Evolutionary conservation across 2,113 vertebrate genomes (phyloP).

Genomic region (Oryzias curvinotus): DNA sequence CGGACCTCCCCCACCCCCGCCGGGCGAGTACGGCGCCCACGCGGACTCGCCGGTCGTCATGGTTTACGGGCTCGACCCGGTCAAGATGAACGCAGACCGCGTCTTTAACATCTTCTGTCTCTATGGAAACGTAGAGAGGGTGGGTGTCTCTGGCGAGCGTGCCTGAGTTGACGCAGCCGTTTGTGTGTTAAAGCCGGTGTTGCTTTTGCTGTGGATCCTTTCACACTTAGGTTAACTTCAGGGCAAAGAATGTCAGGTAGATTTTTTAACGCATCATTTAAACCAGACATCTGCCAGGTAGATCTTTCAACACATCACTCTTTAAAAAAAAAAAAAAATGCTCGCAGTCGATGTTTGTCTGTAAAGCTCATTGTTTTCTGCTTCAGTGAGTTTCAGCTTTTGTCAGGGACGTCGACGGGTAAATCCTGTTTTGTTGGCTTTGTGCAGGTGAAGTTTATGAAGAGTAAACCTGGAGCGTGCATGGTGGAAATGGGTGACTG

Average conservation of each 20-base stretch:
- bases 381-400: too few relatives aligned
- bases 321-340: too few relatives aligned
- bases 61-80: conserved; percentile 88
- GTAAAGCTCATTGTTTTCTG: neutral
- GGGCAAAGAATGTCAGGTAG: too few relatives aligned
- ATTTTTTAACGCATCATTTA: too few relatives aligned
- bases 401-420: neutral
- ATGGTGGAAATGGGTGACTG: conserved; percentile 98
- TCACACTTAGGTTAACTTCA: too few relatives aligned
- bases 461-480: conserved; percentile 92
- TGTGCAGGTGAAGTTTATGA: conserved; percentile 93
- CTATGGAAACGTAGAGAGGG: conserved; percentile 93
- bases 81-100: conserved; percentile 90
- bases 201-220: too few relatives aligned
- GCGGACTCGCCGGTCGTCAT: conserved; percentile 91
- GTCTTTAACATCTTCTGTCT: conserved; percentile 95
- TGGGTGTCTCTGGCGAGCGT: conserved; percentile 51
- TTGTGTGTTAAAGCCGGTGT: too few relatives aligned
- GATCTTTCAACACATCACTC: too few relatives aligned
- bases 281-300: too few relatives aligned
- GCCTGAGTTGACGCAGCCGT: too few relatives aligned
- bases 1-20: conserved; percentile 86
- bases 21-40: conserved; percentile 85
- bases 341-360: neutral
- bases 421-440: neutral